A percentile compares a stretch with the other conserved stretches of the same genome.
These are phyloP conservation scores for Anastatus disparis DNA, from an alignment of 1,140 invertebrate genomes.

Conservation along the genomic window DNA sequence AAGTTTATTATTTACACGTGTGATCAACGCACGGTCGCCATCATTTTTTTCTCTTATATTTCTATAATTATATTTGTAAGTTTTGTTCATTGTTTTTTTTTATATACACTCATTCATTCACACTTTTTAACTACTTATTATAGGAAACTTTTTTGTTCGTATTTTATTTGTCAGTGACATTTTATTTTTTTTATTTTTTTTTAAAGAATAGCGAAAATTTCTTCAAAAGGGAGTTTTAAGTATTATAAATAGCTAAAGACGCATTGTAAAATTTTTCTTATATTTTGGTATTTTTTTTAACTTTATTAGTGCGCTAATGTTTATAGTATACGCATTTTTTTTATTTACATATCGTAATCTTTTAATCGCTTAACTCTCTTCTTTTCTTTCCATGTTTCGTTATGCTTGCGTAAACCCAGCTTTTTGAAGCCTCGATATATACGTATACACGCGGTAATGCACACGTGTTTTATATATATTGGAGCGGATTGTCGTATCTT, in stretches of 20 bases:
- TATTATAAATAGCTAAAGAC: too few relatives aligned
- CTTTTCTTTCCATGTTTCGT: neutral
- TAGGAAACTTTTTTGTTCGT: slow-evolving; percentile 50
- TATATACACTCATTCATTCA: slow-evolving; percentile 30
- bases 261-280: slow-evolving; percentile 7
- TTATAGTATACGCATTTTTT: slow-evolving; percentile 35
- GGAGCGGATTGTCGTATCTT: slow-evolving; percentile 52
- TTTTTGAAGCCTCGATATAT: slow-evolving; percentile 41
- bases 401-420: neutral
- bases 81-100: neutral
- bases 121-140: slow-evolving; percentile 47
- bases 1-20: slow-evolving; percentile 8
- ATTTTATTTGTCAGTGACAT: slow-evolving; percentile 54
- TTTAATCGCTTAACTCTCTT: neutral
- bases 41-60: neutral
- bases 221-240: too few relatives aligned
- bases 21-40: slow-evolving; percentile 10
- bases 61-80: neutral
- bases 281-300: too few relatives aligned
- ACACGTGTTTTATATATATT: slow-evolving; percentile 28
- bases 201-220: too few relatives aligned
- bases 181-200: too few relatives aligned
- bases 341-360: slow-evolving; percentile 28
- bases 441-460: neutral
- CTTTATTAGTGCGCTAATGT: neutral